phyloP scores from a whole-genome alignment of 2,113 vertebrate species.

The Galbula dea region DNA sequence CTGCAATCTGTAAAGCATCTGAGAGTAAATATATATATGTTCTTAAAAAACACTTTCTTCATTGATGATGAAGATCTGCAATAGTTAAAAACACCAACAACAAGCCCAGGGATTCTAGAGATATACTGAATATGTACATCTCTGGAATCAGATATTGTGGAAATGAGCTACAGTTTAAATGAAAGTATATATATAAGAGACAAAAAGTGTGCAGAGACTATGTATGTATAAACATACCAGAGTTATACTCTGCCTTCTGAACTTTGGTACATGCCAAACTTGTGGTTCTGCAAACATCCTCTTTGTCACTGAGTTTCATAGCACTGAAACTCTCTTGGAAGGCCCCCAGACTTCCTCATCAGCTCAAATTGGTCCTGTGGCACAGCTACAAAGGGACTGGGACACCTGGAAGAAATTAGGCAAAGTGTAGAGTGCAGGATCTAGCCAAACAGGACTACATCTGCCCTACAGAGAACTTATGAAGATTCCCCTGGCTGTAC shows the following conservation, averaged over 20 bases:
- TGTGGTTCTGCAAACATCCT: neutral
- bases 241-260: neutral
- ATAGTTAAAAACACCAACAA: neutral
- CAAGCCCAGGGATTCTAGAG: neutral
- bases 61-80: neutral
- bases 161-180: neutral
- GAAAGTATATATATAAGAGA: neutral
- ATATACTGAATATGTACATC: neutral
- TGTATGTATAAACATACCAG: neutral
- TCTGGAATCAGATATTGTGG: neutral
- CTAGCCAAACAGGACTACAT: neutral
- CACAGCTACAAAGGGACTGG: neutral
- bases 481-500: neutral
- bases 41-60: neutral
- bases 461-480: neutral
- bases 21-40: neutral
- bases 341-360: neutral
- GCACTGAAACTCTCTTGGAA: neutral
- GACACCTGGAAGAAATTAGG: neutral
- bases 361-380: rapidly evolving
- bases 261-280: neutral
- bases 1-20: neutral
- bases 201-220: neutral
- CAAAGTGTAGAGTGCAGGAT: neutral
- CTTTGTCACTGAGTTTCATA: neutral